Evolutionary conservation across 2,797 vertebrate genomes (phyloP).

Genomic region (Hippopotamyrus pictus): DNA sequence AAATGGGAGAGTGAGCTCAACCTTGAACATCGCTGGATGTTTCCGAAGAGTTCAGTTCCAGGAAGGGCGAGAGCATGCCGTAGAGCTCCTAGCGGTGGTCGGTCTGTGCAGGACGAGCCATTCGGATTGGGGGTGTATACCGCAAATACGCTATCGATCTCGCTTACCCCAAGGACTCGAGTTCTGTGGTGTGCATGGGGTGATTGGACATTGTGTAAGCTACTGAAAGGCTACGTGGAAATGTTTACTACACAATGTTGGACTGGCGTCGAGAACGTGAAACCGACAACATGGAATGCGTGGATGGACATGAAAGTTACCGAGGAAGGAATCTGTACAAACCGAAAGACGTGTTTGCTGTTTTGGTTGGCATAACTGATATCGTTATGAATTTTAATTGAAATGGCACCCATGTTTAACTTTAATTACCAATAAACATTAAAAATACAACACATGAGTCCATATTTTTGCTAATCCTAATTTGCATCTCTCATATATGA

Average conservation of each 20-base stretch:
- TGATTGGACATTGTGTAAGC: neutral
- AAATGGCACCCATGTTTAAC: neutral
- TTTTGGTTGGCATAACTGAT: neutral
- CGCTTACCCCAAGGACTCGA: neutral
- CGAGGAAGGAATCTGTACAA: neutral
- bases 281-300: neutral
- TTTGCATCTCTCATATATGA: neutral
- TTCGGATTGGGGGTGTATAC: neutral
- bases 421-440: neutral
- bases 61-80: neutral
- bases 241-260: neutral
- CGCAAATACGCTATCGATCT: neutral
- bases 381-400: neutral
- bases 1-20: slow-evolving; percentile 46
- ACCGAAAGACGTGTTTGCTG: neutral
- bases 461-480: neutral
- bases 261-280: neutral
- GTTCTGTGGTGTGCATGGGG: neutral
- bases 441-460: neutral
- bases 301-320: neutral
- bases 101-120: neutral
- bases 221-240: neutral
- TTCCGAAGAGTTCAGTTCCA: slow-evolving; percentile 39
- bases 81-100: neutral
- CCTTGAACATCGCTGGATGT: slow-evolving; percentile 59